Percentiles rank a stretch among this genome's conserved stretches.
These are phyloP conservation scores for Drosophila longiperda DNA, from an alignment of 2,888 invertebrate genomes.

Conservation along the genomic window DNA sequence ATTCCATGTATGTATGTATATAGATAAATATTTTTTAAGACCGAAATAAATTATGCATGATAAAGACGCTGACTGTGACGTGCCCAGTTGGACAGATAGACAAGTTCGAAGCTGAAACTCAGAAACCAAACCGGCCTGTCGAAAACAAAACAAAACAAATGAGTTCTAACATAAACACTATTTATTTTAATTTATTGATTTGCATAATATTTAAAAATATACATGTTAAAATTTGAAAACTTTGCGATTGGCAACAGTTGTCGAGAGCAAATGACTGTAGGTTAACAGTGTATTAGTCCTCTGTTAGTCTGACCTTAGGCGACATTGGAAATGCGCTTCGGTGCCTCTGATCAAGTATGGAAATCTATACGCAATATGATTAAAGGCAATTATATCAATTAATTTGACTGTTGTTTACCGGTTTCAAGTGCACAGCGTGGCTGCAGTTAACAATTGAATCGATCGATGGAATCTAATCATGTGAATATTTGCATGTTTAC, in stretches of 20 bases:
- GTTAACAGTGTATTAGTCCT: slow-evolving; percentile 40
- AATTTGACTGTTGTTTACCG: slow-evolving; percentile 51
- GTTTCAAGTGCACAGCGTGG: slow-evolving; percentile 17
- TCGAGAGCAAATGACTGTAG: not conserved
- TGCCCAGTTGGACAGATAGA: slow-evolving; percentile 14
- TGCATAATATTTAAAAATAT: slow-evolving; percentile 58
- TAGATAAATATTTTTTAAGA: slow-evolving; percentile 16
- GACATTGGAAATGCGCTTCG: slow-evolving; percentile 68
- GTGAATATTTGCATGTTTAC: not conserved
- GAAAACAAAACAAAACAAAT: slow-evolving; percentile 48
- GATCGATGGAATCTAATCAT: slow-evolving; percentile 2
- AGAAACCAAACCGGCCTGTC: slow-evolving; percentile 43
- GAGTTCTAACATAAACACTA: slow-evolving; percentile 45
- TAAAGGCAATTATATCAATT: slow-evolving; percentile 47
- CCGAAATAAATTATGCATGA: slow-evolving; percentile 65
- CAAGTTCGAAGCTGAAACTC: slow-evolving; percentile 16
- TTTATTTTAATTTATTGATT: slow-evolving; percentile 64
- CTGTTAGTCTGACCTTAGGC: slow-evolving; percentile 68
- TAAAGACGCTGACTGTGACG: slow-evolving; percentile 21
- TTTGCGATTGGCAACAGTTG: slow-evolving; percentile 22
- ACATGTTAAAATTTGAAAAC: slow-evolving; percentile 51
- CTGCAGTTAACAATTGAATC: slow-evolving; percentile 23
- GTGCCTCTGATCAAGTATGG: slow-evolving; percentile 28
- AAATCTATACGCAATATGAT: slow-evolving; percentile 27
- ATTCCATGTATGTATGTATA: slow-evolving; percentile 17